A percentile compares a stretch with the other conserved stretches of the same genome.
Conservation (phyloP, 2,888 invertebrate species). For the Boloria selene region DNA sequence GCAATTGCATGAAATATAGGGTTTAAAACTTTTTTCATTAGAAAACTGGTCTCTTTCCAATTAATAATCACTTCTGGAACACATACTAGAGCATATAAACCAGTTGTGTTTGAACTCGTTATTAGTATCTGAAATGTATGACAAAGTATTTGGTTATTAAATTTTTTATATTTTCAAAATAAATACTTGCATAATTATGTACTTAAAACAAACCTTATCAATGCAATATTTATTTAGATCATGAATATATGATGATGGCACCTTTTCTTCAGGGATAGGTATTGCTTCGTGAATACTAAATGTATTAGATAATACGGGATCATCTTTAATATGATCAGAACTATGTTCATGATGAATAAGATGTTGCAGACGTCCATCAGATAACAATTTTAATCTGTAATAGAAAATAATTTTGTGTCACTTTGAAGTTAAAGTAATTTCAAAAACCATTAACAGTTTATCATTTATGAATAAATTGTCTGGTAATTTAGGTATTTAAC, state of each 20-base stretch:
- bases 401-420: neutral
- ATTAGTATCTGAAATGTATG: conserved; percentile 71
- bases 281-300: conserved; percentile 64
- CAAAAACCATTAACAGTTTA: neutral
- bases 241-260: conserved; percentile 86
- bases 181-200: neutral
- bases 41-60: conserved; percentile 88
- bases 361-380: conserved; percentile 88
- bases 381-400: conserved; percentile 80
- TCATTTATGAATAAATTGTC: neutral
- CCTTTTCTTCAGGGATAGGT: conserved; percentile 71
- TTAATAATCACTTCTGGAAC: conserved; percentile 86
- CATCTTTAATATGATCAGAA: conserved; percentile 69
- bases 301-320: conserved; percentile 52
- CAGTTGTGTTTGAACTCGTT: conserved; percentile 78
- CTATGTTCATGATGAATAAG: conserved; percentile 83
- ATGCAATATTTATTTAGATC: conserved; percentile 89
- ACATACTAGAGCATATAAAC: conserved; percentile 88
- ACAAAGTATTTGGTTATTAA: neutral
- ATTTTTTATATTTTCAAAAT: neutral
- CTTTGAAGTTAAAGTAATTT: too few relatives aligned
- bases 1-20: conserved; percentile 89
- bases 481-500: too few relatives aligned
- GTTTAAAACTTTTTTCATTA: conserved; percentile 89
- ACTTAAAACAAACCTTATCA: conserved; percentile 84